A percentile compares a stretch with the other conserved stretches of the same genome.
These are phyloP conservation scores for Chironomus striatipennis DNA, from an alignment of 1,140 invertebrate species.

Conservation along the genomic window DNA sequence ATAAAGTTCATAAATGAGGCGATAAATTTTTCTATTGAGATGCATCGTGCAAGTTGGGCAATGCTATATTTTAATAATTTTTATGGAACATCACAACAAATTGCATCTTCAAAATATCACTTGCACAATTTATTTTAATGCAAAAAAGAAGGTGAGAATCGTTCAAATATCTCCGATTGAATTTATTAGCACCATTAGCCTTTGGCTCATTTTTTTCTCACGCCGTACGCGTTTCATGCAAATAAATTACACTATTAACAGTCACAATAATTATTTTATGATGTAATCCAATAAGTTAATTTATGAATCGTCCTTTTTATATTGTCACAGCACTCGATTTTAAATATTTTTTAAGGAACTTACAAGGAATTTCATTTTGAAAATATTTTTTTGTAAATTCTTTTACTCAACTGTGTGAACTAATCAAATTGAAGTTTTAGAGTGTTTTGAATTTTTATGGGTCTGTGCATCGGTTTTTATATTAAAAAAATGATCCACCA, in stretches of 20 bases:
- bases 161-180: not conserved
- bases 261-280: too few species aligned
- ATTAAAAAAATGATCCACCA: conserved; percentile 17
- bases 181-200: not conserved
- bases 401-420: not conserved
- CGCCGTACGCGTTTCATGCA: not conserved
- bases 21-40: not conserved
- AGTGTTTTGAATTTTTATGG: conserved; percentile 20
- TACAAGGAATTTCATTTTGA: conserved; percentile 22
- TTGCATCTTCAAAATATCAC: not conserved
- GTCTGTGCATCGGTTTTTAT: conserved; percentile 18
- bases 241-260: too few species aligned
- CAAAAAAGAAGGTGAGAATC: not conserved
- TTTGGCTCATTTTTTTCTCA: not conserved
- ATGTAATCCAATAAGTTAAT: too few species aligned
- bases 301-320: too few species aligned
- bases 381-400: not conserved
- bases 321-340: not conserved
- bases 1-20: not conserved
- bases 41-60: not conserved
- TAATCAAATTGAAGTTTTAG: conserved; percentile 14
- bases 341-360: not conserved
- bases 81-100: not conserved
- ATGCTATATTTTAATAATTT: conserved; percentile 7
- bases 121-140: conserved; percentile 5